Evolutionary conservation across 2,797 vertebrate genomes (phyloP).

Genomic region (Neoniphon sammara): DNA sequence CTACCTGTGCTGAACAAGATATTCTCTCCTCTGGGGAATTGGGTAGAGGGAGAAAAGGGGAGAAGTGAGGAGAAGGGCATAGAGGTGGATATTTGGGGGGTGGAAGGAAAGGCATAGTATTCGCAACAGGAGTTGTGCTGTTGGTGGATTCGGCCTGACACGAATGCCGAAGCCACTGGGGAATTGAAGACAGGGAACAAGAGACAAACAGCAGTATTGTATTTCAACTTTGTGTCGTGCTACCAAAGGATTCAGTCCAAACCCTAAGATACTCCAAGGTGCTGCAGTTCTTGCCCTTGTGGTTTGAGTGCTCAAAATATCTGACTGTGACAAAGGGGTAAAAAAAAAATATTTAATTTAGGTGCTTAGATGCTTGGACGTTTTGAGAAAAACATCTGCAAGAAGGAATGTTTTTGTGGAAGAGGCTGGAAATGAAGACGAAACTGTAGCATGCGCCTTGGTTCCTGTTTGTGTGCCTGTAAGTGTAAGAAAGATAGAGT

Average conservation of each 20-base stretch:
- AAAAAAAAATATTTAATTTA: too few species aligned
- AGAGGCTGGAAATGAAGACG: too few species aligned
- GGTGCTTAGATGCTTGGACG: too few species aligned
- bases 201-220: conserved; percentile 24
- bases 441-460: too few species aligned
- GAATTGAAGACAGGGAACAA: conserved; percentile 1
- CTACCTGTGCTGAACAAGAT: conserved; percentile 62
- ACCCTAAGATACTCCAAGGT: neutral
- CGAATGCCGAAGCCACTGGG: conserved; percentile 32
- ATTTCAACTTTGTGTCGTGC: conserved; percentile 26
- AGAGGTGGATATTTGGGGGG: conserved; percentile 26
- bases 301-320: too few species aligned
- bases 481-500: conserved; percentile 2
- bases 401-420: too few species aligned
- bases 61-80: conserved; percentile 39
- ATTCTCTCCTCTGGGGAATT: conserved; percentile 58
- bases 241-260: conserved; percentile 2
- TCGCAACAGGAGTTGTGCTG: conserved; percentile 40
- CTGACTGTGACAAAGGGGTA: too few species aligned
- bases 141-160: conserved; percentile 40
- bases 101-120: conserved; percentile 33
- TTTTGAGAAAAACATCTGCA: too few species aligned
- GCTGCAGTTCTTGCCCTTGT: neutral
- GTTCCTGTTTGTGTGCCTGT: neutral
- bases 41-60: conserved; percentile 38